Evolutionary conservation across 2,113 vertebrate genomes (phyloP).

Genomic region (Lagenorhynchus albirostris): DNA sequence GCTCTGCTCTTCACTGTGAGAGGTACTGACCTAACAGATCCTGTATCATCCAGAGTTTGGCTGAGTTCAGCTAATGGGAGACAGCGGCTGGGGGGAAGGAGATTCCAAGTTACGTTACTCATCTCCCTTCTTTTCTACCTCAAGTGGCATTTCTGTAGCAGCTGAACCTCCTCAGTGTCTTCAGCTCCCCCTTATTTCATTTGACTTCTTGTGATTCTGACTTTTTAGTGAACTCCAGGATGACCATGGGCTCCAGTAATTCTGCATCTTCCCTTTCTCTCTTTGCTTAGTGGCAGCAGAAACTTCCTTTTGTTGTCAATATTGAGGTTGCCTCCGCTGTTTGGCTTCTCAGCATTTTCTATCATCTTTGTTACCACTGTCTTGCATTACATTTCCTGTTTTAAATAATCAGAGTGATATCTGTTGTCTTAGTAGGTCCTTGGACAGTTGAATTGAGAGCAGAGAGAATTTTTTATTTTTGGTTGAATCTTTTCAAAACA

Average conservation of each 20-base stretch:
- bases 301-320: not conserved
- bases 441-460: not conserved
- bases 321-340: not conserved
- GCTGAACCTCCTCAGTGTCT: not conserved
- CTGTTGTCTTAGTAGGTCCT: not conserved
- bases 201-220: not conserved
- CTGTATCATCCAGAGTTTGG: not conserved
- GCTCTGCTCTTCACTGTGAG: not conserved
- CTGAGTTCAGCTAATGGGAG: not conserved
- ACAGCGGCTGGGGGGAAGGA: not conserved
- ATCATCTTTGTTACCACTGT: not conserved
- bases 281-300: not conserved
- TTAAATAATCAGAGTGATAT: not conserved
- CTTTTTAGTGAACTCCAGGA: not conserved
- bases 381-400: not conserved
- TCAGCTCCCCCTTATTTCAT: not conserved
- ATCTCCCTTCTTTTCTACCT: not conserved
- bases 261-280: not conserved
- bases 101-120: not conserved
- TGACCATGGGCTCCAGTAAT: not conserved
- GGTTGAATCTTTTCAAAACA: not conserved
- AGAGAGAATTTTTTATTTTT: not conserved
- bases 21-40: not conserved
- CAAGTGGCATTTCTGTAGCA: not conserved
- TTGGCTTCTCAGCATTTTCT: not conserved